A percentile compares a stretch with the other conserved stretches of the same genome.
These are phyloP conservation scores for Rhagologus leucostigma DNA, from an alignment of 2,113 vertebrate species.

Conservation along the genomic window DNA sequence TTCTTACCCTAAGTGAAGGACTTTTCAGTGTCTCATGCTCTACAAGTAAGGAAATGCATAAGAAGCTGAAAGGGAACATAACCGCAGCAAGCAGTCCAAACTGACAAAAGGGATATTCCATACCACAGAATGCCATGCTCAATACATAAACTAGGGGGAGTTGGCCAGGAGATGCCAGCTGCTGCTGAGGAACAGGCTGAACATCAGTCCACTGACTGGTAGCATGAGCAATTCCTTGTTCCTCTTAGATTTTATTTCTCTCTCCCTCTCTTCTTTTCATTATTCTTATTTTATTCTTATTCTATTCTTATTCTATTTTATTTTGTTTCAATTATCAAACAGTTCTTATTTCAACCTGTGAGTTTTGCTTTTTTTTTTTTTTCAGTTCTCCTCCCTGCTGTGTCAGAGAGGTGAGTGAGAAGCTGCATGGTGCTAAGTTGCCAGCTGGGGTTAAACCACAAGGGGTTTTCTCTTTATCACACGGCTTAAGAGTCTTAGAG, in stretches of 20 bases:
- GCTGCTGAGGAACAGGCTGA: neutral
- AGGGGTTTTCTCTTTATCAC: neutral
- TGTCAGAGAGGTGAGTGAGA: neutral
- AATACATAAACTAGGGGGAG: too few species aligned
- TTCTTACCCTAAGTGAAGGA: neutral
- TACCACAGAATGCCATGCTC: too few species aligned
- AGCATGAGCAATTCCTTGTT: neutral
- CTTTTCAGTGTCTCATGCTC: neutral
- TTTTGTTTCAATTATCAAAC: neutral
- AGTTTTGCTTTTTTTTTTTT: neutral
- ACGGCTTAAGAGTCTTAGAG: neutral
- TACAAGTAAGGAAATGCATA: neutral
- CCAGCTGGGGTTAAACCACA: neutral
- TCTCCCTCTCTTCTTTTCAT: neutral
- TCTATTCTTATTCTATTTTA: neutral
- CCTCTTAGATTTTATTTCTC: neutral
- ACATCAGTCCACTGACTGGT: neutral
- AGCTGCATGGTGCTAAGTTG: neutral
- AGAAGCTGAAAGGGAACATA: neutral
- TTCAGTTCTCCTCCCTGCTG: accelerated
- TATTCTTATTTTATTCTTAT: neutral
- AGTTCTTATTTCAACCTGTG: neutral
- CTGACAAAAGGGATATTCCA: neutral
- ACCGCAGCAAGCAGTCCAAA: neutral
- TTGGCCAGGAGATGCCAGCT: neutral